Evolutionary conservation across 2,113 vertebrate genomes (phyloP), one percentile per base, ranked within the genome.

Genomic region (Mionectes macconnelli): DNA sequence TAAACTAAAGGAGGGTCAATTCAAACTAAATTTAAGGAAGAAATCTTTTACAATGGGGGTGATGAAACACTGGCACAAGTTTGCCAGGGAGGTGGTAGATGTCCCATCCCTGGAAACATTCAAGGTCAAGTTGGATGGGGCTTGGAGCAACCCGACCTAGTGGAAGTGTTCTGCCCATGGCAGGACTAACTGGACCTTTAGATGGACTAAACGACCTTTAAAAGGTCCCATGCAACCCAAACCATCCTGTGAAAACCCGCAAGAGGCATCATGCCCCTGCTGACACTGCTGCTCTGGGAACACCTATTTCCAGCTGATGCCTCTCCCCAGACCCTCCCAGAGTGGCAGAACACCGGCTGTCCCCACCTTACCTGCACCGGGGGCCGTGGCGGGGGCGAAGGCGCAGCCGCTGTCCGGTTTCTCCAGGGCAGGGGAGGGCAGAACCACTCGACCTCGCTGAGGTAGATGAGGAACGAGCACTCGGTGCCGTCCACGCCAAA

Each of bases 401-500:
- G 94, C 68, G 74, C 75, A 14, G 96, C 22, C 6, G 20, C 89
- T 0, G 98, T 99, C 87, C 96, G 98, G 97, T 99, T 99, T 56
- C 99, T 98, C 99, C 99, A 99, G 55, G 98, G 97, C 97, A 99
- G 96, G 0, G 98, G 98, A n/a, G 99, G 99, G 76, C 99, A 99
- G 98, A 99, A 99, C 99, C 99, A 99, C 97, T 99, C 99, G 4
- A 99, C 99, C 95, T 99, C 99, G 3, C 99, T 99, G 96, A 99
- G 99, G 98, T 99, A 99, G 97, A 99, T 90, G 82, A 99, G 99
- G 96, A 99, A 99, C 6, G 99, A 99, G 94, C 99, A 99, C 90
- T 99, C 99, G 0, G 99, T 99, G 90, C 99, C 99, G 0, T 99
- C 99, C 87, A 99, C 99, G 0, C 99, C 99, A 3, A 99, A 99